A percentile compares a stretch with the other conserved stretches of the same genome.
Evolutionary conservation across 1,140 invertebrate genomes (phyloP).

Genomic region (Drosophila seguyi): DNA sequence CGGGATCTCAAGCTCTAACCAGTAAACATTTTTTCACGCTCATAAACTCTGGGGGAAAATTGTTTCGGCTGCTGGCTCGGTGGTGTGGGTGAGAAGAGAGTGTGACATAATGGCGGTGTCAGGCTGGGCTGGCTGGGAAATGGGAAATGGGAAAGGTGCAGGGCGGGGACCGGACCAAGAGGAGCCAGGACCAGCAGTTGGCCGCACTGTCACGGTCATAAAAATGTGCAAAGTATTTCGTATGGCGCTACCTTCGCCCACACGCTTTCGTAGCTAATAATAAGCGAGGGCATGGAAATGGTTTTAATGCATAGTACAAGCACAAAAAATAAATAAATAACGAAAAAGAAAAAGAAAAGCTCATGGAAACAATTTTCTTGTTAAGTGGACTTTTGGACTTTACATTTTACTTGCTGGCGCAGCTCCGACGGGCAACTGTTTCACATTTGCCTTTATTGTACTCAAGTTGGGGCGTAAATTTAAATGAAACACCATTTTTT

Average conservation of each 20-base stretch:
- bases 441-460: conserved; percentile 68
- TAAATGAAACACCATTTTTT: conserved; percentile 62
- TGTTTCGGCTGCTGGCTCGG: conserved; percentile 36
- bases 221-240: conserved; percentile 75
- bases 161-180: conserved; percentile 7
- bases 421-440: conserved; percentile 39
- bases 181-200: conserved; percentile 12
- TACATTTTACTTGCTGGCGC: conserved; percentile 40
- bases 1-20: conserved; percentile 41
- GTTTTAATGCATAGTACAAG: conserved; percentile 58
- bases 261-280: conserved; percentile 46
- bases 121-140: conserved; percentile 37
- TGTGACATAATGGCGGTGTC: conserved; percentile 38
- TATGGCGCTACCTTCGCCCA: conserved; percentile 21
- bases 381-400: conserved; percentile 67
- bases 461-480: conserved; percentile 68
- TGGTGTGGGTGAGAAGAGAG: conserved; percentile 7
- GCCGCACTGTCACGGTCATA: conserved; percentile 51
- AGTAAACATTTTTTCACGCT: conserved; percentile 66
- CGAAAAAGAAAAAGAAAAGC: conserved; percentile 1
- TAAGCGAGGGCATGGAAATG: conserved; percentile 50
- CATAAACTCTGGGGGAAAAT: conserved; percentile 68
- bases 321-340: not conserved
- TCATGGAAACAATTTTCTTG: conserved; percentile 63
- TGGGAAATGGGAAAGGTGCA: conserved; percentile 24